Evolutionary conservation across 2,888 invertebrate species (phyloP), one percentile per base, ranked within the genome.

Genomic region (Drosophila picticornis): DNA sequence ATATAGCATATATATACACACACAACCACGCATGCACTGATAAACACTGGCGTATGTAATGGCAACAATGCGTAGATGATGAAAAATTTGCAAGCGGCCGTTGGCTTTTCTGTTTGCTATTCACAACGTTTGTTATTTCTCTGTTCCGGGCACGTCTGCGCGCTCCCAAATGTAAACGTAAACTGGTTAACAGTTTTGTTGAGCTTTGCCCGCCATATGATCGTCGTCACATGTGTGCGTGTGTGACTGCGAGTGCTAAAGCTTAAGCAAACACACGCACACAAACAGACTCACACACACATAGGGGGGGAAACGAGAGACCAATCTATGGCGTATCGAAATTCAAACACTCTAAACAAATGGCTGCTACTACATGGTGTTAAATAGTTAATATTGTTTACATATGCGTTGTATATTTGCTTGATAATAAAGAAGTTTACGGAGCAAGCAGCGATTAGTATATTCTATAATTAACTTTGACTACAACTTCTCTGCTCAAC

Each of bases 181-280:
- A 87, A 88, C 77, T 87, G 86, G 86, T 89, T 87, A 89, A 87
- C 83, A 87, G 81, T 76, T 75, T 80, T 76, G 59, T 72, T 70
- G 70, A 82, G 80, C 72, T 55, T 56, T 59, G 79, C 80, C 70
- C 57, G 69, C 77, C 81, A 81, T 73, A 84, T 81, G 84, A 82
- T 82, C 79, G 78, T 84, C 79, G 78, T 46, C 75, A 53, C 72
- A 72, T 72, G 68, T 80, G 71, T 75, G 48, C 63, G 57, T 27
- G 50, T 38, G 19, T 19, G 40, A 46, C 43, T 55, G 31, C 36
- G 83, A 78, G 78, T 82, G 83, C 88, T 78, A 84, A 78, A 87
- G 83, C 83, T 84, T 80, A 63, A 75, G 73, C 66, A 84, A 84
- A 82, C 55, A 85, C 67, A 74, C 46, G 58, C 32, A 38, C 38